A percentile compares a stretch with the other conserved stretches of the same genome.
phyloP scores from a whole-genome alignment of 2,888 invertebrate genomes.

The Caenorhabditis sp. region DNA sequence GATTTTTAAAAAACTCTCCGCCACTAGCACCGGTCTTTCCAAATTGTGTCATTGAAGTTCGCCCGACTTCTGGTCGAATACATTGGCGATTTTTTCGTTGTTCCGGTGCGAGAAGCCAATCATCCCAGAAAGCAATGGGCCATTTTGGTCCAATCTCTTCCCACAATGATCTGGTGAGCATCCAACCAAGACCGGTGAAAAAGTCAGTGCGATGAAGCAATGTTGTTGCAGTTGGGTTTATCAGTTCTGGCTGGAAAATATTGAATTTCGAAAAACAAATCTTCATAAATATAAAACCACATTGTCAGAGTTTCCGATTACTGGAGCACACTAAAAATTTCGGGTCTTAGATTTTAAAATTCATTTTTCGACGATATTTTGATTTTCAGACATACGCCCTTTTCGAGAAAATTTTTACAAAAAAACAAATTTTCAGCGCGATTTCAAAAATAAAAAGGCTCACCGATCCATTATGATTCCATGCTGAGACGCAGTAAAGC shows the following conservation, averaged over 20 bases:
- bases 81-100: slow-evolving; percentile 35
- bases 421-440: too few relatives aligned
- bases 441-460: too few relatives aligned
- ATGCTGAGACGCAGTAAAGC: slow-evolving; percentile 96
- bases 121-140: slow-evolving; percentile 85
- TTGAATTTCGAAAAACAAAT: too few relatives aligned
- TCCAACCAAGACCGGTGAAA: slow-evolving; percentile 87
- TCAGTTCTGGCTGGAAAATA: slow-evolving; percentile 19
- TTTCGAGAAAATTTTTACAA: too few relatives aligned
- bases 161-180: slow-evolving; percentile 83
- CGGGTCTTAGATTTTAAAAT: too few relatives aligned
- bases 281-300: too few relatives aligned
- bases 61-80: slow-evolving; percentile 73
- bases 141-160: slow-evolving; percentile 85
- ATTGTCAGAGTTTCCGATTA: too few relatives aligned
- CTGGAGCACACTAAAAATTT: too few relatives aligned
- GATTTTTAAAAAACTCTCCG: slow-evolving; percentile 93
- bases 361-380: too few relatives aligned
- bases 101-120: slow-evolving; percentile 92
- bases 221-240: slow-evolving; percentile 72
- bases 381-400: too few relatives aligned
- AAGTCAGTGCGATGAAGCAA: slow-evolving; percentile 93
- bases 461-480: slow-evolving; percentile 97
- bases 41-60: slow-evolving; percentile 83
- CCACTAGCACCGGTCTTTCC: slow-evolving; percentile 89